Base-by-base conservation (phyloP, 1,140 invertebrate species). In the Neelides sp. region DNA sequence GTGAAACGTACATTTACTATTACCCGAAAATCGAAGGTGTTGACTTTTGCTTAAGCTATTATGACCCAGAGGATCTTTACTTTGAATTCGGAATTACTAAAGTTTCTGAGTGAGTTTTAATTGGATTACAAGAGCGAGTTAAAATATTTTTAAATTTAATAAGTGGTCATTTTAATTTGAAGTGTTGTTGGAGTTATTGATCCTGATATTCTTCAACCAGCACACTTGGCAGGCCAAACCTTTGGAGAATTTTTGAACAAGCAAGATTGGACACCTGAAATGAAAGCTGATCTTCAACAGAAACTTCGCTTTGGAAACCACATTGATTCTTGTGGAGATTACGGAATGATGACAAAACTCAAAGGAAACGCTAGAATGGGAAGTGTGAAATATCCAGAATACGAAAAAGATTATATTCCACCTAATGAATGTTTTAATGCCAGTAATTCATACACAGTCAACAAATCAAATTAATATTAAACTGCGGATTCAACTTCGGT, bases 1-100 rank as follows among this genome's bases (percentile, higher is more conserved):
- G 42, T 20, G n/a, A 49, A 19, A 26, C 27, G 3, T 49, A 37
- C 22, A 23, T 55, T 0, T 50, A 34, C 30, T 55, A 50, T 26
- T 55, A 55, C 35, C 41, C 42, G 4, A 28, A 28, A 34, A 37
- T 35, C 3, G 15, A 28, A 3, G 15, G 20, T 0, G 13, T 50
- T 10, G 15, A 3, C 0, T 19, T 44, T 28, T 55, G 53, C 22
- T 43, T 32, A 13, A 55, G 53, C 42, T 20, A 28, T 10, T 49
- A 44, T 34, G 17, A 24, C 2, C 17, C 19, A 0, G 28, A 34
- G 19, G 20, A 30, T 8, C n/a, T 45, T 2, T 12, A 13, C 7
- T 8, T 26, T 3, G 13, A 43, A 15, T 44, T 51, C 37, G 49
- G 49, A 17, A 51, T 51, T 24, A 30, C 34, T 23, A 32, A 44